Percentiles rank a stretch among this genome's conserved stretches.
phyloP scores from a whole-genome alignment of 1,140 invertebrate genomes.

The Fopius arisanus region DNA sequence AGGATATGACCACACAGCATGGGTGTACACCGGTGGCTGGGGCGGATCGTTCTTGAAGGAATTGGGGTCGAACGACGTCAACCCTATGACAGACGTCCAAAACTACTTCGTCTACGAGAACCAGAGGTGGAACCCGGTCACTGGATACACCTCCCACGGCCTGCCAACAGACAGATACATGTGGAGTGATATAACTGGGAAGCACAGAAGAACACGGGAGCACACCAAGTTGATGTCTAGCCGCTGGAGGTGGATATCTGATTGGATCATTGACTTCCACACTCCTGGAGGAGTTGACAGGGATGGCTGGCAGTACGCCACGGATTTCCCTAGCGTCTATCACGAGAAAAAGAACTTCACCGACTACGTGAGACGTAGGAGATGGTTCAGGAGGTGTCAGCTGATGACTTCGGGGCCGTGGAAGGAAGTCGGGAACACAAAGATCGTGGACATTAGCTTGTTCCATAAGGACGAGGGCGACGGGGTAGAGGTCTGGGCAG shows the following conservation, averaged over 20 bases:
- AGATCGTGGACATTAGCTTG: constrained; percentile 81
- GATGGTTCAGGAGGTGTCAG: constrained; percentile 86
- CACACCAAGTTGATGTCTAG: constrained; percentile 84
- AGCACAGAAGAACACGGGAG: constrained; percentile 82
- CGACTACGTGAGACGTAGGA: constrained; percentile 84
- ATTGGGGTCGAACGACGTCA: constrained; percentile 73
- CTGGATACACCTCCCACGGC: constrained; percentile 84
- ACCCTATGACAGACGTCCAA: constrained; percentile 83
- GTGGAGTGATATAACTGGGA: constrained; percentile 89
- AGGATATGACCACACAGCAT: constrained; percentile 83
- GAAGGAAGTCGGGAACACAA: constrained; percentile 84
- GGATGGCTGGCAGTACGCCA: constrained; percentile 94
- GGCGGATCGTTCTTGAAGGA: constrained; percentile 82
- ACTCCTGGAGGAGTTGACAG: constrained; percentile 87
- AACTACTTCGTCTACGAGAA: constrained; percentile 92
- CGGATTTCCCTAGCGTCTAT: constrained; percentile 87
- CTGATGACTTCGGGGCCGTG: constrained; percentile 86
- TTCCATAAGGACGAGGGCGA: constrained; percentile 52
- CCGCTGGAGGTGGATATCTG: constrained; percentile 91
- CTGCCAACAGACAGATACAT: constrained; percentile 87
- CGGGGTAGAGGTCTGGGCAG: constrained; percentile 77
- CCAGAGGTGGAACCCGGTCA: constrained; percentile 91
- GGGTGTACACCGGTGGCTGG: constrained; percentile 88
- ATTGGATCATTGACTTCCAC: constrained; percentile 90
- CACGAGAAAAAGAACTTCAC: constrained; percentile 86